Evolutionary conservation across 2,888 invertebrate genomes (phyloP).

Genomic region (Pachliopta kotzebuea): DNA sequence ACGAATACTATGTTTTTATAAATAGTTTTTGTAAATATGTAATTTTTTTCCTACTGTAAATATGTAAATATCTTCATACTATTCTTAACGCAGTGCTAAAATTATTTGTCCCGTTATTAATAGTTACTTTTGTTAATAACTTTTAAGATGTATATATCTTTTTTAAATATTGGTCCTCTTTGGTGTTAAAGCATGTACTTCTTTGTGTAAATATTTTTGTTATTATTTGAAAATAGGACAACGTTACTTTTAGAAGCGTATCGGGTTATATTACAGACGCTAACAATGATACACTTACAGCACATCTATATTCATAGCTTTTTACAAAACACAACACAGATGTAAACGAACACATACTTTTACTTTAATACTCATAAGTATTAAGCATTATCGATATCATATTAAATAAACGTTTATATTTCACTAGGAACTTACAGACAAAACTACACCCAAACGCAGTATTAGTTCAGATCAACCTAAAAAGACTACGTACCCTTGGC

Average conservation of each 20-base stretch:
- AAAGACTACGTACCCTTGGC: constrained; percentile 43
- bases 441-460: constrained; percentile 52
- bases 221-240: constrained; percentile 71
- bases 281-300: constrained; percentile 61
- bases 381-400: constrained; percentile 13
- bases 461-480: constrained; percentile 46
- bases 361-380: constrained; percentile 41
- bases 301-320: constrained; percentile 62
- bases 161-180: neutral
- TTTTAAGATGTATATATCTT: constrained; percentile 31
- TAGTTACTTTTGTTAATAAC: constrained; percentile 41
- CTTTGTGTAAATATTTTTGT: constrained; percentile 28
- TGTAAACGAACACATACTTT: constrained; percentile 53
- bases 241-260: constrained; percentile 51
- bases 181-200: constrained; percentile 12
- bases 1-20: neutral
- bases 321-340: constrained; percentile 60
- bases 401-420: constrained; percentile 29
- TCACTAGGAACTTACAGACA: constrained; percentile 52
- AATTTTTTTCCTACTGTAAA: no score
- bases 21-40: constrained; percentile 7
- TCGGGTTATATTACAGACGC: constrained; percentile 55
- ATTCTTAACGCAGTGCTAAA: neutral
- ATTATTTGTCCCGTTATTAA: constrained; percentile 56
- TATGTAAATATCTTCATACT: neutral